phyloP scores from a whole-genome alignment of 2,888 invertebrate genomes.

The Cenopis cana region DNA sequence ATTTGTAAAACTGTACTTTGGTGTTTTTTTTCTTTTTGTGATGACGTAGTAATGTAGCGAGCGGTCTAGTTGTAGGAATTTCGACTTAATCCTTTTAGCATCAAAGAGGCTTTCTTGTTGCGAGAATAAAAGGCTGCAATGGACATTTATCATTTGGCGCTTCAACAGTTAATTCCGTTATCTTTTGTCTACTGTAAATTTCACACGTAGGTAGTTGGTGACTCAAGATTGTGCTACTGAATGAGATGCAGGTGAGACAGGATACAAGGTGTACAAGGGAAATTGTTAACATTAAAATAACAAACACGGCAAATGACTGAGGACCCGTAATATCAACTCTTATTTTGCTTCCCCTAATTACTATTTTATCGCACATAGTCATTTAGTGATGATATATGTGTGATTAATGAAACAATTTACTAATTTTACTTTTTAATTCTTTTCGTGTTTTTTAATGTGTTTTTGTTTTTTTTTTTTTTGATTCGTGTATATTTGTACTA shows the following conservation, averaged over 20 bases:
- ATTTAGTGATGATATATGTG: too few relatives aligned
- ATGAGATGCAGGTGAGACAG: background rate
- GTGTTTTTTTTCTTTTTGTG: constrained; percentile 56
- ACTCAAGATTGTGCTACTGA: constrained; percentile 13
- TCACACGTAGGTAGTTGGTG: constrained; percentile 20
- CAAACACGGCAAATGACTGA: background rate
- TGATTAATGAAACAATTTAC: background rate
- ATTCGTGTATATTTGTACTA: too few relatives aligned
- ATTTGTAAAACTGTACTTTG: constrained; percentile 74
- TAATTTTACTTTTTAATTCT: too few relatives aligned
- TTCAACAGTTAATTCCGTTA: constrained; percentile 35
- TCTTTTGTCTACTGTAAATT: constrained; percentile 29
- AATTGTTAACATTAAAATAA: background rate
- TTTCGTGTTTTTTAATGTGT: too few relatives aligned
- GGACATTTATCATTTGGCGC: constrained; percentile 31
- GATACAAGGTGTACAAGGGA: background rate
- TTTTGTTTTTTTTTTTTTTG: too few relatives aligned
- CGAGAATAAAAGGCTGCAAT: background rate
- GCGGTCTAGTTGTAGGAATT: background rate
- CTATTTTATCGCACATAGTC: too few relatives aligned
- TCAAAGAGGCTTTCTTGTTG: constrained; percentile 14
- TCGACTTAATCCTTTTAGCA: background rate
- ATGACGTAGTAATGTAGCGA: constrained; percentile 32
- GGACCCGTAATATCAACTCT: too few relatives aligned
- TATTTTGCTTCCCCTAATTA: too few relatives aligned